Conservation (phyloP, 2,797 vertebrate genomes). For the Phaenicophaeus curvirostris region DNA sequence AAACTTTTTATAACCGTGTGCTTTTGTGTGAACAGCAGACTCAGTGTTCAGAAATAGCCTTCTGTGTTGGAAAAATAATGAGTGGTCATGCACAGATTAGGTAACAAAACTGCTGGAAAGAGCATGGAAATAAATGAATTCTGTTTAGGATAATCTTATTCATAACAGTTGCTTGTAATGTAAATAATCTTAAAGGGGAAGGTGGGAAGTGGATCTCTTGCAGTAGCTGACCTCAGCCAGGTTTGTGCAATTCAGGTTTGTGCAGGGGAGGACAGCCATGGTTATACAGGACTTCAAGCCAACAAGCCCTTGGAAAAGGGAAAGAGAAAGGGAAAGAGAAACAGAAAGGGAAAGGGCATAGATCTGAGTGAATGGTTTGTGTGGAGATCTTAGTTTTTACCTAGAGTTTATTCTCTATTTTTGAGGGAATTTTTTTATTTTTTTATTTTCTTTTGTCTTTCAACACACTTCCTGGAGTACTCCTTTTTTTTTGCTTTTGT, state of each 20-base stretch:
- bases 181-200: neutral
- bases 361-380: neutral
- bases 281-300: neutral
- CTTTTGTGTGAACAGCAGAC: neutral
- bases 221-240: neutral
- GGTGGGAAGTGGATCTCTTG: neutral
- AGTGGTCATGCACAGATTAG: neutral
- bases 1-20: rapidly evolving
- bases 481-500: neutral
- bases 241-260: neutral
- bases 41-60: neutral
- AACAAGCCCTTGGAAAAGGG: neutral
- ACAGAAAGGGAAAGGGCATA: too few relatives aligned
- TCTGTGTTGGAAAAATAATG: neutral
- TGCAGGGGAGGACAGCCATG: neutral
- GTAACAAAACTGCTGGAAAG: neutral
- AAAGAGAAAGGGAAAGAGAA: too few relatives aligned
- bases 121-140: neutral
- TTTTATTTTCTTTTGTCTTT: neutral
- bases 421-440: neutral
- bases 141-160: neutral
- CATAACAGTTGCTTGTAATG: neutral
- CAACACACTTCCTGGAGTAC: neutral
- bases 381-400: neutral
- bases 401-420: neutral